These are phyloP conservation scores for Crocallis elinguaria DNA, from an alignment of 2,888 invertebrate genomes.

Conservation along the genomic window DNA sequence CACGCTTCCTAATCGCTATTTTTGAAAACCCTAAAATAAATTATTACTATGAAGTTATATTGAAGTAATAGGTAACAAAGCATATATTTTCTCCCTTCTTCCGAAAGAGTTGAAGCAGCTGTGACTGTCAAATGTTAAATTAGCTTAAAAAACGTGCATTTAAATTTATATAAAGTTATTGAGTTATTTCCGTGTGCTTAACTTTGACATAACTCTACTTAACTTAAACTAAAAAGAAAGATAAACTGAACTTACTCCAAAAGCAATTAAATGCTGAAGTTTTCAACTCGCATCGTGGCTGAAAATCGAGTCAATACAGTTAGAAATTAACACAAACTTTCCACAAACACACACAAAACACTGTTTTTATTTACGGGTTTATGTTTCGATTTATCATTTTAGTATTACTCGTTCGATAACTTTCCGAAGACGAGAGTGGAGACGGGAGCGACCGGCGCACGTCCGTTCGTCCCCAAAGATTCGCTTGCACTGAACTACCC, in stretches of 20 bases:
- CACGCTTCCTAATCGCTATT: too few species aligned
- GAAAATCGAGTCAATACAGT: slow-evolving; percentile 9
- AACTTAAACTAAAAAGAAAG: not conserved
- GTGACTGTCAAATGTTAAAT: too few species aligned
- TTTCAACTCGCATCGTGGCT: not conserved
- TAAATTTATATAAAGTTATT: too few species aligned
- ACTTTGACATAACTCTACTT: not conserved
- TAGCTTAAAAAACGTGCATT: too few species aligned
- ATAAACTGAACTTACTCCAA: slow-evolving; percentile 20
- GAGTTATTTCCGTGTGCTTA: too few species aligned
- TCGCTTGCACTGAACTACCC: slow-evolving; percentile 55
- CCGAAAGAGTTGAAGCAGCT: too few species aligned
- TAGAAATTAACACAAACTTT: slow-evolving; percentile 24
- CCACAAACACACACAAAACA: slow-evolving; percentile 25
- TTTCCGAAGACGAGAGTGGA: slow-evolving; percentile 39
- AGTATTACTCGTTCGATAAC: slow-evolving; percentile 38
- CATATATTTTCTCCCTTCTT: too few species aligned
- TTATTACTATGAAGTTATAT: too few species aligned
- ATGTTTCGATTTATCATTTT: slow-evolving; percentile 25
- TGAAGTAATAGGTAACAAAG: too few species aligned
- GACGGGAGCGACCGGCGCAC: slow-evolving; percentile 44
- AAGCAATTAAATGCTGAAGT: not conserved
- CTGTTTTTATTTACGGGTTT: slow-evolving; percentile 10
- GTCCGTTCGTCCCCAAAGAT: slow-evolving; percentile 46
- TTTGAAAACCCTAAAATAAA: too few species aligned